Evolutionary conservation across 2,888 invertebrate genomes (phyloP), one percentile per base, ranked within the genome.

Genomic region (Plebejus melissa): DNA sequence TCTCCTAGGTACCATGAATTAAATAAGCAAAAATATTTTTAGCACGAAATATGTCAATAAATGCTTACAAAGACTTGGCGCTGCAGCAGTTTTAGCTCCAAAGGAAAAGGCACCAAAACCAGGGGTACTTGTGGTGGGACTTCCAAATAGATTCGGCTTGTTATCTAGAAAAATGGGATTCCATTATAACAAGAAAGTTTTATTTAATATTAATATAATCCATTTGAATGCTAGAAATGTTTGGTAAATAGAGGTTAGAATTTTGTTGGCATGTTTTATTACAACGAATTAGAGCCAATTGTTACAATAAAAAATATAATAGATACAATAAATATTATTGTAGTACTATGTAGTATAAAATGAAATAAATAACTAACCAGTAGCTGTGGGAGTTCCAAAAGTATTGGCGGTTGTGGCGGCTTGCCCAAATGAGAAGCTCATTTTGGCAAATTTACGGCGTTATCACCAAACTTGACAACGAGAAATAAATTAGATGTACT

Each of bases 391-490:
- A 54, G 90, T 88, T 50, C 91, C 90, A 78, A 93, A 92, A 4
- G 89, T 85, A 82, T 82, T 82, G 22, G 82, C 86, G 4, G 89
- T 74, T 6, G 90, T 89, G 16, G 92, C 90, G 36, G 88, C 85
- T 13, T 85, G 80, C 76, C 89, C 88, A 75, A 91, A 90, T 76
- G 78, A 83, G 77, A 87, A 89, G 87, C 83, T 91, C 91, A 91
- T 91, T 69, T 75, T 79, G 71, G 28, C 28, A 28, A 60, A 58
- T 5, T 22, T 22, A 22, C 7, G 7, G 16, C 22, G 57, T 28
- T 70, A 69, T 22, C 41, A 65, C 65, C 65, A 76, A 71, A 76
- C 74, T 54, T 54, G 54, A 60, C 4, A 60, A 11, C 28, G 28
- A 22, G 11, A 9, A 11, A 22, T 9, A 4, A 4, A 22, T 4